phyloP scores from a whole-genome alignment of 2,797 vertebrate genomes.

The Sphenopsis melanotis region DNA sequence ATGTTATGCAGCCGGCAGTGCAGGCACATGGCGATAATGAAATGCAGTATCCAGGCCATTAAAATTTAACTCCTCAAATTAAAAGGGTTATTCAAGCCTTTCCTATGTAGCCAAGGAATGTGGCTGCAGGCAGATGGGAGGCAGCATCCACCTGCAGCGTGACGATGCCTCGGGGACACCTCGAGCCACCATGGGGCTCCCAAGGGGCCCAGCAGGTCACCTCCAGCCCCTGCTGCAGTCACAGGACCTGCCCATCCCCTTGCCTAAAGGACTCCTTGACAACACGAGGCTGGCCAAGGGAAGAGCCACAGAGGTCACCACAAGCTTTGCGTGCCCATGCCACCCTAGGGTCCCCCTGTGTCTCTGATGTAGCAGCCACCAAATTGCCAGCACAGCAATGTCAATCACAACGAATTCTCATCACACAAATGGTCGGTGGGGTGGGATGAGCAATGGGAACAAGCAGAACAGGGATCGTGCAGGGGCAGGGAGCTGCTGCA shows the following conservation, averaged over 20 bases:
- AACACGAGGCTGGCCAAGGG: not conserved
- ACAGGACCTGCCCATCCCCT: not conserved
- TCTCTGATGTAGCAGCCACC: not conserved
- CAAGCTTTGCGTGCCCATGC: not conserved
- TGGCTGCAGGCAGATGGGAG: not conserved
- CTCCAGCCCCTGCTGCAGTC: not conserved
- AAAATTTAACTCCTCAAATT: conserved; percentile 37
- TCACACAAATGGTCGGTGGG: rapidly evolving
- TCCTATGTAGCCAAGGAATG: not conserved
- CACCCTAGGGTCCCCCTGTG: not conserved
- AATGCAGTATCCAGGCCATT: conserved; percentile 25
- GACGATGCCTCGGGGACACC: rapidly evolving
- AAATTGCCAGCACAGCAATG: rapidly evolving
- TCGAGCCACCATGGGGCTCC: rapidly evolving
- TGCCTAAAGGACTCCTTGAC: rapidly evolving
- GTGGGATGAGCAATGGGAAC: not conserved
- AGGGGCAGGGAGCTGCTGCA: not conserved
- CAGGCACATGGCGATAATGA: not conserved
- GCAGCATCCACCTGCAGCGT: rapidly evolving
- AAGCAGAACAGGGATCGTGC: rapidly evolving
- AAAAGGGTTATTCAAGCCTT: conserved; percentile 20
- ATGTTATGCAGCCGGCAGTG: not conserved
- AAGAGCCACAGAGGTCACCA: not conserved
- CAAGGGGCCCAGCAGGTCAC: not conserved
- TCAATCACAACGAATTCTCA: rapidly evolving